Conservation (phyloP, 2,113 vertebrate species). For the Turdus rufiventris region DNA sequence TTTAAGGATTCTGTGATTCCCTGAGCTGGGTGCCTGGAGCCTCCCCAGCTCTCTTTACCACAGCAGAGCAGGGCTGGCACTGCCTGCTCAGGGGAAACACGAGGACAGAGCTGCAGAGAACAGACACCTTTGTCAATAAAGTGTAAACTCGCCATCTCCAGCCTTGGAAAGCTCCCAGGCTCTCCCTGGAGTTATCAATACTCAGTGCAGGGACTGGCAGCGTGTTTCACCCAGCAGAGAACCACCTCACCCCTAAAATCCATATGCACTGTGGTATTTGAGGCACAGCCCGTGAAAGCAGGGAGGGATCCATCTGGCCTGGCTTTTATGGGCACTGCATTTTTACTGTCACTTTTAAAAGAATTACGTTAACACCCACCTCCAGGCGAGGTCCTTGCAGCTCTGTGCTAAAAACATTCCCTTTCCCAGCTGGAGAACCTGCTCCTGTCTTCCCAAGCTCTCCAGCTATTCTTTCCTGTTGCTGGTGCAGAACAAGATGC, state of each 20-base stretch:
- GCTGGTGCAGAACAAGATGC: background rate
- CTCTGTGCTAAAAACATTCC: conserved; percentile 36
- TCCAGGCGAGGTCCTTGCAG: conserved; percentile 23
- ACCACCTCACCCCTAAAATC: background rate
- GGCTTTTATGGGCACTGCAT: conserved; percentile 9
- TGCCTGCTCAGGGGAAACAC: background rate
- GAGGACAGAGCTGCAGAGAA: background rate
- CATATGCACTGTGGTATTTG: background rate
- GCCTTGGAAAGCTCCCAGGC: background rate
- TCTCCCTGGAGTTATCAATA: background rate
- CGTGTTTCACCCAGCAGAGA: background rate
- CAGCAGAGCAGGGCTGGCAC: too few relatives aligned
- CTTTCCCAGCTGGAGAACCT: conserved; percentile 13
- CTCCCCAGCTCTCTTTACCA: background rate
- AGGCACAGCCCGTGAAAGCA: background rate
- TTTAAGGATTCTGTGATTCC: background rate
- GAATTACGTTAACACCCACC: conserved; percentile 46
- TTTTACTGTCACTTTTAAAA: conserved; percentile 31
- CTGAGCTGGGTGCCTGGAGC: background rate
- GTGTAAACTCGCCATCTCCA: background rate
- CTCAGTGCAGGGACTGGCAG: background rate
- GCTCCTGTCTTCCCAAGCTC: background rate
- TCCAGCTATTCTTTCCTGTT: background rate
- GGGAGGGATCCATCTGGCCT: conserved; percentile 25
- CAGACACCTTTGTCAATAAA: background rate